phyloP scores from a whole-genome alignment of 2,888 invertebrate species.

The Lagria hirta region DNA sequence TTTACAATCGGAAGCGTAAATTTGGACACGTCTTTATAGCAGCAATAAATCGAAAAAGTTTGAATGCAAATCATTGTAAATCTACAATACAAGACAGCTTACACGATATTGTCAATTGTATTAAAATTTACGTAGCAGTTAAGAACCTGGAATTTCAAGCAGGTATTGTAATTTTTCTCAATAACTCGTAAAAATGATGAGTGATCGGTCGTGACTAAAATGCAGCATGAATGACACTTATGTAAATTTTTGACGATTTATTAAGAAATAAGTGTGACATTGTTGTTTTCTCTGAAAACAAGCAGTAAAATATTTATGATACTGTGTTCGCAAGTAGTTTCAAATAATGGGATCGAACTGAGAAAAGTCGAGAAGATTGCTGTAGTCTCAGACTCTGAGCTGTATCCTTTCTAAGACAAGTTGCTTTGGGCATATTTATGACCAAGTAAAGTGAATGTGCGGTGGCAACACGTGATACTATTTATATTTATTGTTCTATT shows the following conservation, averaged over 20 bases:
- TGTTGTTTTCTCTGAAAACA: constrained; percentile 18
- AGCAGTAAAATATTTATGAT: constrained; percentile 23
- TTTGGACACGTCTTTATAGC: too few species aligned
- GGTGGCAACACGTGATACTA: constrained; percentile 32
- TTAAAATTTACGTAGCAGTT: constrained; percentile 9
- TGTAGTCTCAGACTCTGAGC: constrained; percentile 1
- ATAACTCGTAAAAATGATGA: constrained; percentile 13
- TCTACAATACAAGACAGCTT: constrained; percentile 1
- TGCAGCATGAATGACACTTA: neutral
- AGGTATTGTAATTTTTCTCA: constrained; percentile 8
- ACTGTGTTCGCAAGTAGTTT: constrained; percentile 23
- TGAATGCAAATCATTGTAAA: constrained; percentile 7
- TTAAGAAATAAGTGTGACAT: too few species aligned
- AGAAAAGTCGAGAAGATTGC: constrained; percentile 14
- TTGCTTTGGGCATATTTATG: constrained; percentile 30
- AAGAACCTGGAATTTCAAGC: constrained; percentile 1
- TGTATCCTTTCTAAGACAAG: constrained; percentile 29
- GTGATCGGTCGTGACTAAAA: constrained; percentile 5
- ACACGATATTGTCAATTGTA: constrained; percentile 25
- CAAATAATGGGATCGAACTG: constrained; percentile 14
- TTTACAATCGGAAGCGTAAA: too few species aligned
- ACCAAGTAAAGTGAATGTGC: constrained; percentile 31
- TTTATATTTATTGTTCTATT: constrained; percentile 33
- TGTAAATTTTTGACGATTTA: constrained; percentile 1
- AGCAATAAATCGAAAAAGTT: constrained; percentile 1